Base-by-base conservation (phyloP, 2,888 invertebrate species). In the Colletes collaris region DNA sequence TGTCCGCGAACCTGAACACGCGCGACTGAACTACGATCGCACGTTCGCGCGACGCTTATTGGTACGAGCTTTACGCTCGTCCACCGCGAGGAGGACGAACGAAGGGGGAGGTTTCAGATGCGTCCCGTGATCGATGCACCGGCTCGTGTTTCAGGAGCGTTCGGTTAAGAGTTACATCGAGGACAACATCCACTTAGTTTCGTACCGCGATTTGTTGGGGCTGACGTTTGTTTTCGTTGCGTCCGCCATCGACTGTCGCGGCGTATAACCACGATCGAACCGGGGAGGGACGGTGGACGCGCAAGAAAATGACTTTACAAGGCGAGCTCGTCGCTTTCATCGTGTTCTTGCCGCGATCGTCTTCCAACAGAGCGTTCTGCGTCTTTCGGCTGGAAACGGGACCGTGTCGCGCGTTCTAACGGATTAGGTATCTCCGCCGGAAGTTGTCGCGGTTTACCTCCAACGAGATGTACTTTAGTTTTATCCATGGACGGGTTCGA, bases 91-190 rank as follows among this genome's bases (percentile, higher is more conserved):
- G 44, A 1, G 10, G 44, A 46, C 16, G 19, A 16, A 10, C n/a
- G 40, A 44, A 16, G 16, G 2, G 40, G 40, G 4, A 2, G 59
- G 49, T 49, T 64, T 49, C 37, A 58, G 63, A 71, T 64, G 50
- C 49, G 58, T 44, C 59, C 10, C 69, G 64, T 70, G 69, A 70
- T 75, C 59, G 64, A 70, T 75, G 64, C 35, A 59, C 44, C 59
- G 19, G 56, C 35, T 64, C 53, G 53, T 11, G 53, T 76, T 71
- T 65, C 71, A 65, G 63, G 56, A 70, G 70, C 52, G 44, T 13
- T 11, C 58, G 7, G 4, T 52, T 11, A 40, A 44, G 52, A 50
- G 49, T 49, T 56, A n/a, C 55, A 49, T 55, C 60, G 11, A 10
- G 55, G 67, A 27, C n/a, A 62, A 68, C 69, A 69, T 69, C 69